Base-by-base conservation (phyloP, 2,797 vertebrate genomes). In the Epinephelus malabaricus region DNA sequence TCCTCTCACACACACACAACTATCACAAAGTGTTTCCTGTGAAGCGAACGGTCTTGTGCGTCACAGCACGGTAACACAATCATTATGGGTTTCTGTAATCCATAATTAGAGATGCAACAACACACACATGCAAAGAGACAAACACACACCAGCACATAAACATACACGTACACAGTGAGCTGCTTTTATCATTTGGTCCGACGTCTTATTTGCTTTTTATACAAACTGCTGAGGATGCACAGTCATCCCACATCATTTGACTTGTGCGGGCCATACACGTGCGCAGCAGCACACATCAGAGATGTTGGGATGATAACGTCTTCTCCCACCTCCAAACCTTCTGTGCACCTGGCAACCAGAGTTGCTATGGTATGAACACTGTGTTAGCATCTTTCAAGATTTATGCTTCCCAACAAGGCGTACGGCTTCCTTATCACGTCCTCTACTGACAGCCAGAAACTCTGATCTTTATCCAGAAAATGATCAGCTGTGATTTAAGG, bases 1-100 rank as follows among this genome's bases (percentile, higher is more conserved):
- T 67, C 40, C 38, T 70, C 65, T 64, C 46, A 58, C 60, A 49
- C 40, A 82, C 63, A 76, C 46, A 63, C 69, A 77, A 56, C 61
- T 56, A 81, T 82, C 71, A 84, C 78, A 88, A 79, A 87, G 72
- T 70, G 56, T 64, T 79, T 81, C 81, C 85, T 92, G 82, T 83
- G 79, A 89, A 88, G 81, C 34, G 46, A 86, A 84, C 8, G 7
- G 61, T 65, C 83, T 66, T 88, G 81, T 91, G 86, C 82, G 89
- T 93, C 88, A 91, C 75, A 63, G 76, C 43, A 75, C 55, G 43
- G 81, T 87, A 78, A 89, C 89, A 88, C 90, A 90, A 93, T 88
- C 87, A 93, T 92, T 89, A 90, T 86, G 89, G 89, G 49, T 91
- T 91, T 85, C 67, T 87, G 79, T 83, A 86, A 90, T 92, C 88